A percentile compares a stretch with the other conserved stretches of the same genome.
These are phyloP conservation scores for Platyrinchus mystaceus DNA, from an alignment of 2,797 vertebrate genomes.

Conservation along the genomic window DNA sequence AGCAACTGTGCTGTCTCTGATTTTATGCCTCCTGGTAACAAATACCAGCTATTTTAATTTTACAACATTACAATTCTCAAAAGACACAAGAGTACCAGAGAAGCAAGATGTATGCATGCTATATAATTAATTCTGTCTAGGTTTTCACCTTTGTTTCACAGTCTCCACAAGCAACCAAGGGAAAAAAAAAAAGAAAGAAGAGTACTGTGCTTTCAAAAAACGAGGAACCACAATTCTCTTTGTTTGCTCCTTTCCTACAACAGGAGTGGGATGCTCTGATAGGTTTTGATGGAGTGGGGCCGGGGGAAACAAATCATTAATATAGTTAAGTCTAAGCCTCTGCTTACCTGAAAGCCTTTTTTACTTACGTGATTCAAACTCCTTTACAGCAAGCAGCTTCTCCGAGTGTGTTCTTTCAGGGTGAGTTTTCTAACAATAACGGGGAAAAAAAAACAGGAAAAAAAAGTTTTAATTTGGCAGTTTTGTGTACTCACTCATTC, in stretches of 20 bases:
- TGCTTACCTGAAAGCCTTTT: slow-evolving; percentile 15
- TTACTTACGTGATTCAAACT: slow-evolving; percentile 84
- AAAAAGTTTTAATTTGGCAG: neutral
- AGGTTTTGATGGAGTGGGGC: neutral
- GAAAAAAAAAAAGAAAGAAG: neutral
- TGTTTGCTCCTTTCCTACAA: neutral
- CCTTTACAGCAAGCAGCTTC: slow-evolving; percentile 73
- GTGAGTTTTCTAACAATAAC: slow-evolving; percentile 70
- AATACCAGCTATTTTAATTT: slow-evolving; percentile 65
- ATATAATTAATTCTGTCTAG: neutral
- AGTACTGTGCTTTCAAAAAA: neutral
- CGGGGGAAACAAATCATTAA: neutral
- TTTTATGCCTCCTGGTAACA: slow-evolving; percentile 60
- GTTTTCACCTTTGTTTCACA: neutral
- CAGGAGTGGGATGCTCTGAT: neutral
- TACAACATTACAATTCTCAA: slow-evolving; percentile 48
- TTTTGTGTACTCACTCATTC: neutral
- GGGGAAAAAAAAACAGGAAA: neutral
- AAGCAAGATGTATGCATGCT: neutral
- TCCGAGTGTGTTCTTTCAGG: slow-evolving; percentile 78
- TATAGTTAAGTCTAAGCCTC: neutral
- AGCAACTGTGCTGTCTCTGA: slow-evolving; percentile 41
- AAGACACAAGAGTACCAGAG: slow-evolving; percentile 27
- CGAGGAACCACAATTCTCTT: neutral
- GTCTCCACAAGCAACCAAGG: neutral